A percentile compares a stretch with the other conserved stretches of the same genome.
Conservation (phyloP, 2,797 vertebrate genomes). For the Sebastes nivosus region DNA sequence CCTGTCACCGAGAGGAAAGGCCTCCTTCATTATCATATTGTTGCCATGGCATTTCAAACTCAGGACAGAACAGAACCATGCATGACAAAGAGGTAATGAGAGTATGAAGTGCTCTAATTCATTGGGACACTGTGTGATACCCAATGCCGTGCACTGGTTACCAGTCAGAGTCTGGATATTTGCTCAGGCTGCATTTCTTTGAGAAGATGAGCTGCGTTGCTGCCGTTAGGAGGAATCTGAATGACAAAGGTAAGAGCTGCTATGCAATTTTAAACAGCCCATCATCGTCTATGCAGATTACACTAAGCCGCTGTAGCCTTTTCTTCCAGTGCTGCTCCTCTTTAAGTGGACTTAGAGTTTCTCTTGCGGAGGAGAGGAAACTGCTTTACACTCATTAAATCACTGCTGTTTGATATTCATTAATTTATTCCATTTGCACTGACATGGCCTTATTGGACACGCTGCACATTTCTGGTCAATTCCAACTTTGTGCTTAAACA, state of each 20-base stretch:
- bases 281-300: constrained; percentile 66
- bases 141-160: neutral
- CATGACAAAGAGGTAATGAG: constrained; percentile 39
- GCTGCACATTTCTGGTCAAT: constrained; percentile 54
- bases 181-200: constrained; percentile 27
- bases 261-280: constrained; percentile 73
- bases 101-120: constrained; percentile 4
- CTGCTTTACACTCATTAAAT: constrained; percentile 61
- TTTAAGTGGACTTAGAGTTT: constrained; percentile 65
- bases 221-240: constrained; percentile 33
- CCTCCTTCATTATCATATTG: constrained; percentile 73
- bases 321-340: constrained; percentile 50
- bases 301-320: constrained; percentile 67
- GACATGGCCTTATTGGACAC: constrained; percentile 46
- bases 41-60: constrained; percentile 74
- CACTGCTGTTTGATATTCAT: constrained; percentile 66
- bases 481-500: constrained; percentile 43
- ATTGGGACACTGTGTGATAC: neutral
- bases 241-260: constrained; percentile 69
- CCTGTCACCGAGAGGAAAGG: constrained; percentile 16
- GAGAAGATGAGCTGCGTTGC: constrained; percentile 40
- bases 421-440: constrained; percentile 59
- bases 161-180: constrained; percentile 1
- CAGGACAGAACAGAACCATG: constrained; percentile 26
- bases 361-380: constrained; percentile 22